These are phyloP conservation scores for Cantharis lateralis DNA, from an alignment of 2,888 invertebrate genomes.

Conservation along the genomic window DNA sequence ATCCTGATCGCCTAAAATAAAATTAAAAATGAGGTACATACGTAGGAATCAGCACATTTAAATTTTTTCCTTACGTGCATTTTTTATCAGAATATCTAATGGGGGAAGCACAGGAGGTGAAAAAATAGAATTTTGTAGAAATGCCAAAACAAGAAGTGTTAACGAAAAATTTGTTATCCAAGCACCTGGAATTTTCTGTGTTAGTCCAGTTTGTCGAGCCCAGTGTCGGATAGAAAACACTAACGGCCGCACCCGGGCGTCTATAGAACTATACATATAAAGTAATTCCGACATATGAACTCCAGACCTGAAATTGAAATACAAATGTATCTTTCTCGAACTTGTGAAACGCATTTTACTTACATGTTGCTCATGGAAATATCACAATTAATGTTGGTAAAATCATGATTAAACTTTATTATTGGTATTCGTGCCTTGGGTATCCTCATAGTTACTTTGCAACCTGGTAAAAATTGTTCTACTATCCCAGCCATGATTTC, in stretches of 20 bases:
- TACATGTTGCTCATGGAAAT: conserved; percentile 81
- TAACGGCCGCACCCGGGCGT: conserved; percentile 76
- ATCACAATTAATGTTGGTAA: conserved; percentile 82
- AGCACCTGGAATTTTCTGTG: conserved; percentile 74
- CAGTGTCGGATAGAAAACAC: conserved; percentile 79
- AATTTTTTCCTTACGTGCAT: conserved; percentile 45
- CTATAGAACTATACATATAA: conserved; percentile 72
- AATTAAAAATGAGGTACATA: too few species aligned
- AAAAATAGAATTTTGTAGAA: conserved; percentile 69
- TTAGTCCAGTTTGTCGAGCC: conserved; percentile 74
- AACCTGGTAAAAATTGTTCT: conserved; percentile 75
- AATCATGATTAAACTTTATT: conserved; percentile 79
- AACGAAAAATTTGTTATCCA: conserved; percentile 90
- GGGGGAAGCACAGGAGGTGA: conserved; percentile 69
- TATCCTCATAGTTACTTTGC: conserved; percentile 71
- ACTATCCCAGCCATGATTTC: conserved; percentile 73
- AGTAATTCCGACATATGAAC: conserved; percentile 86
- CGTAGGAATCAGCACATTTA: too few species aligned
- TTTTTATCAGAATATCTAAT: conserved; percentile 61
- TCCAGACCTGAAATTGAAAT: conserved; percentile 64
- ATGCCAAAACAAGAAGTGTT: conserved; percentile 80
- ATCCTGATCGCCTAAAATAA: conserved; percentile 59
- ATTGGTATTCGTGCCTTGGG: conserved; percentile 88
- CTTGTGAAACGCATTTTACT: conserved; percentile 51
- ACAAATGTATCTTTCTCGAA: background rate